Evolutionary conservation across 2,888 invertebrate species (phyloP), one percentile per base, ranked within the genome.

Genomic region (Melanophora roralis): DNA sequence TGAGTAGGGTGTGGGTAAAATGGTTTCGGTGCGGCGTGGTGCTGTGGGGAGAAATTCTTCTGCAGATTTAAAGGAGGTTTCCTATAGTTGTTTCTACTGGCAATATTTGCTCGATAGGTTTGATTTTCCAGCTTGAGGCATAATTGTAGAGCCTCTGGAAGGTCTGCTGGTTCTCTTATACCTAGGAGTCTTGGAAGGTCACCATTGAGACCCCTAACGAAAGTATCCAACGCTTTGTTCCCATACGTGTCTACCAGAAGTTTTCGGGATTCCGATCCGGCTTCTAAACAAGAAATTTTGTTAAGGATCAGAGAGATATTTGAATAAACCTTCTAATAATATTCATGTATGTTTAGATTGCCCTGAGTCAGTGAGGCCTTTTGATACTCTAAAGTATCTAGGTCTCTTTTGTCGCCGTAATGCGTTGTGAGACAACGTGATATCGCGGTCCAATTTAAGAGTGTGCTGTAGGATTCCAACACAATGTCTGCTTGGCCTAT

Each of bases 301-400:
- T 83, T 84, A 21, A 84, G 14, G 4, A 84, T 84, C 1, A 83
- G 45, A 5, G 85, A 83, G 1, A 82, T 53, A 14, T 84, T 81
- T 1, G 80, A 40, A 36, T 83, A 83, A 0, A 84, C 83, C 9
- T 34, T 21, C 40, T 83, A 77, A 23, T 84, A 84, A 32, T 82
- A 84, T 21, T 83, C 78, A 4, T 64, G 68, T 1, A 84, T 67
- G 8, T 83, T 62, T 3, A 21, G 1, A 6, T 36, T 78, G 1
- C 78, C 78, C 47, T 82, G 82, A 8, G 67, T 45, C 7, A 81
- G 32, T 0, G 77, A 45, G 4, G 74, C 72, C 72, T 82, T 71
- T 45, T 84, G 64, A 27, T 71, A 71, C 27, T 71, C 71, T 21
- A 76, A 38, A n/a, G 64, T 64, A 4, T 27, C 40, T 11, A 72